Percentiles rank a stretch among this genome's conserved stretches.
Conservation (phyloP, 2,888 invertebrate species). For the Ctenicera cuprea region DNA sequence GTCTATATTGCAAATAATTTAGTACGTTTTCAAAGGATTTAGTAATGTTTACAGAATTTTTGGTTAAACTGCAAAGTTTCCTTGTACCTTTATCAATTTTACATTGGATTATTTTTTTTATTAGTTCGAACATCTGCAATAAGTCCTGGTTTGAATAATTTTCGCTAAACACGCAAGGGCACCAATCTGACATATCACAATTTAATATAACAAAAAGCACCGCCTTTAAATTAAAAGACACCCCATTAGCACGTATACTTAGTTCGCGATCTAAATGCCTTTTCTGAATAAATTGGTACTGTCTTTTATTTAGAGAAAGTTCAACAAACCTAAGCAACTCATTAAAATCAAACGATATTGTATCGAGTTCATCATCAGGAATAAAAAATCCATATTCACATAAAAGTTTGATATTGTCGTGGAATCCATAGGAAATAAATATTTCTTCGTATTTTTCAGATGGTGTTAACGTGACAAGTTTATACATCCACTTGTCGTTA, state of each 20-base stretch:
- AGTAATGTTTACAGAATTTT: conserved; percentile 11
- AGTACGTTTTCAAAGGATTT: conserved; percentile 41
- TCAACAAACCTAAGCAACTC: conserved; percentile 74
- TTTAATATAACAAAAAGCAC: conserved; percentile 63
- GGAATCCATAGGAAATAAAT: conserved; percentile 92
- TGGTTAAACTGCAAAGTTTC: neutral
- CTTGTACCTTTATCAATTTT: conserved; percentile 33
- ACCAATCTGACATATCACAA: conserved; percentile 56
- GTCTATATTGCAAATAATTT: conserved; percentile 50
- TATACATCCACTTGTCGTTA: conserved; percentile 71
- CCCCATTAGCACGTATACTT: conserved; percentile 78
- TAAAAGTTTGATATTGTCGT: conserved; percentile 87
- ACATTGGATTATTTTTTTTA: conserved; percentile 41
- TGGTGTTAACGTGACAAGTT: conserved; percentile 73
- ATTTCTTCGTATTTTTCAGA: conserved; percentile 83
- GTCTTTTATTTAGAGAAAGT: conserved; percentile 62
- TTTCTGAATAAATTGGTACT: conserved; percentile 79
- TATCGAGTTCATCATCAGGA: conserved; percentile 81
- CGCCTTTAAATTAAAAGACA: conserved; percentile 80
- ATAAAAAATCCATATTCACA: conserved; percentile 92
- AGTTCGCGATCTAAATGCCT: conserved; percentile 79
- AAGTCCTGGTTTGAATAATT: conserved; percentile 49
- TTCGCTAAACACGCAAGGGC: conserved; percentile 51
- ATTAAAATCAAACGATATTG: conserved; percentile 77
- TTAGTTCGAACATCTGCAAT: conserved; percentile 45